phyloP scores from a whole-genome alignment of 2,113 vertebrate genomes.

The Thinocorus orbignyianus region DNA sequence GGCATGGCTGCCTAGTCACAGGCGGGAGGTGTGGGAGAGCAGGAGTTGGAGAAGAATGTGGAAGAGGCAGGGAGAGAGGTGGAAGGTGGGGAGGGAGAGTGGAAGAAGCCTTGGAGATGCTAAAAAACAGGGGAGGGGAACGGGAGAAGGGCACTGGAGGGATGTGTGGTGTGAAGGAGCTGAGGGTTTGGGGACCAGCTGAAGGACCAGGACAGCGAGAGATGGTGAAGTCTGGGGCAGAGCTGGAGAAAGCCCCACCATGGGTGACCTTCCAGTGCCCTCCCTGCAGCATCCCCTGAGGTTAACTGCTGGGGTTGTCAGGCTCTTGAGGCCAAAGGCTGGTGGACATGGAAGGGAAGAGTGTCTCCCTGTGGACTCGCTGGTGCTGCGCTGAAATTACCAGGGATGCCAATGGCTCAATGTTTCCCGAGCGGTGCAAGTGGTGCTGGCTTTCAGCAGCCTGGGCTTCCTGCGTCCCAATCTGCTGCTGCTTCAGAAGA shows the following conservation, averaged over 20 bases:
- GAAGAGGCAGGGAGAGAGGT: neutral
- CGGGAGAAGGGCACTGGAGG: neutral
- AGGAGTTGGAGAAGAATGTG: neutral
- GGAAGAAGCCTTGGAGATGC: neutral
- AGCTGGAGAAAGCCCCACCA: neutral
- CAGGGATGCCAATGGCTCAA: neutral
- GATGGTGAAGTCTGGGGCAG: neutral
- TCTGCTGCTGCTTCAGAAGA: neutral
- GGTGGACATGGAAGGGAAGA: neutral
- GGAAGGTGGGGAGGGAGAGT: neutral
- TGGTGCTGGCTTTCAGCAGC: neutral
- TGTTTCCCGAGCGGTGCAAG: neutral
- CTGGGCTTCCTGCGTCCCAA: neutral
- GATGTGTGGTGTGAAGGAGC: accelerated
- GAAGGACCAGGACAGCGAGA: neutral
- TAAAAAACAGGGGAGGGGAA: neutral
- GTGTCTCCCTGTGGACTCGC: neutral
- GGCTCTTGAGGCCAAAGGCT: neutral
- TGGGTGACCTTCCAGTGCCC: neutral
- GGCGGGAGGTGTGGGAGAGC: neutral
- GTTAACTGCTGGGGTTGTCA: neutral
- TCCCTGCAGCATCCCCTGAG: neutral
- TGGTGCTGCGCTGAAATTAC: neutral
- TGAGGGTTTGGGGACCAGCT: neutral
- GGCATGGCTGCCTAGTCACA: neutral